These are phyloP conservation scores for Zaprionus davidi DNA, from an alignment of 1,140 invertebrate species.

Conservation along the genomic window DNA sequence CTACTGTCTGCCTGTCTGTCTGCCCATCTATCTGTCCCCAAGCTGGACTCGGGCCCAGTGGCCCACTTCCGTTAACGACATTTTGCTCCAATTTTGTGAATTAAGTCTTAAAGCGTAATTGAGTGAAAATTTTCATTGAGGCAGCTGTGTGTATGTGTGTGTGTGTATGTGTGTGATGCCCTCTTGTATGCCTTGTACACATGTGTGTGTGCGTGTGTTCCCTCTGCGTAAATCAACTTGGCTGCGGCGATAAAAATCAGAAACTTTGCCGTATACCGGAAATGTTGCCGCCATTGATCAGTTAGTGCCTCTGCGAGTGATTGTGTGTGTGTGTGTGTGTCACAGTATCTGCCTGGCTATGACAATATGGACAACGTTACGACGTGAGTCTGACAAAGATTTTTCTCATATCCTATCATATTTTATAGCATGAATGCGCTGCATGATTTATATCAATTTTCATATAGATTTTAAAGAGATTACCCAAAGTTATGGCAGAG, in stretches of 20 bases:
- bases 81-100: conserved; percentile 71
- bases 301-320: conserved; percentile 29
- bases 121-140: conserved; percentile 82
- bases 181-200: conserved; percentile 4
- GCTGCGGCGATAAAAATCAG: conserved; percentile 46
- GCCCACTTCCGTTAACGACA: conserved; percentile 70
- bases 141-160: conserved; percentile 57
- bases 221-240: conserved; percentile 59
- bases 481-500: not conserved
- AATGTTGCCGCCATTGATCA: conserved; percentile 74
- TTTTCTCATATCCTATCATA: not conserved
- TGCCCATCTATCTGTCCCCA: not conserved
- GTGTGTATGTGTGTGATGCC: conserved; percentile 28
- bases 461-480: not conserved
- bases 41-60: conserved; percentile 26
- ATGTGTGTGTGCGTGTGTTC: conserved; percentile 15
- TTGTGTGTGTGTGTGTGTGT: conserved; percentile 4
- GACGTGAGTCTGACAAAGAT: not conserved
- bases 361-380: conserved; percentile 12
- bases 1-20: not conserved
- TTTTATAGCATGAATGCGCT: not conserved
- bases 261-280: conserved; percentile 63
- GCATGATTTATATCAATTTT: not conserved
- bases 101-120: conserved; percentile 83
- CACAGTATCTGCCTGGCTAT: conserved; percentile 27